Evolutionary conservation across 35 echinoderm and acorn worm species (phyloP), one percentile per base, ranked within the genome.

Genomic region (Strongylocentrotus purpuratus): DNA sequence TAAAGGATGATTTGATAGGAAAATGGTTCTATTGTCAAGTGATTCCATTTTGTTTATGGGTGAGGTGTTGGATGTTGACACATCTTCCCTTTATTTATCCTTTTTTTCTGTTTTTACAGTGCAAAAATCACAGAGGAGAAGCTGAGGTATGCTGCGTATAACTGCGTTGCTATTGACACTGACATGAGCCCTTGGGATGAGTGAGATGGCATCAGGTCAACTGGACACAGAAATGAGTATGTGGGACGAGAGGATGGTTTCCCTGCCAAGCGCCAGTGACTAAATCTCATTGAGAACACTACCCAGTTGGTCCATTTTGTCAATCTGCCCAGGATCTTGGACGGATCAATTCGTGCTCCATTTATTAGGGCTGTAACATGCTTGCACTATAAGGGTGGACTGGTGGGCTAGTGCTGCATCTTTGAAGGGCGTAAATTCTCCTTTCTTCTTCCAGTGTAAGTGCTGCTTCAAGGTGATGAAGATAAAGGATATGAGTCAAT

Each of bases 131-230:
- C 98, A 33, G 98, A 99, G 60, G 98, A 99, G 96, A 99, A 99
- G 85, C 88, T 99, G 7, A 89, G 98, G 8, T 99, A 99, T 90
- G 98, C 98, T 31, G 98, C 98, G 2, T 99, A 99, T 95, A 99
- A 99, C 85, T 99, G 98, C 55, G 97, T 99, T 46, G 98, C 98
- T 46, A 99, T 99, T 41, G 98, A 99, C 92, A 97, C 98, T 2
- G 98, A 99, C 92, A 99, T 99, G 98, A 98, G 98, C 78, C 96
- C 98, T 0, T 99, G 97, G 98, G 98, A 98, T 95, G 98, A 99
- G 94, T 99, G 94, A 98, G 45, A 46, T 8, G 22, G n/a, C 65
- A 78, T 78, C 28, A 9, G 65, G 65, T 78, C 20, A 70, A 28
- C 20, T 78, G 65, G 65, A 78, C 22, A n/a, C 5, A 78, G 25